Percentiles rank a stretch among this genome's conserved stretches.
Conservation (phyloP, 1,140 invertebrate genomes). For the Trichonephila clavata region DNA sequence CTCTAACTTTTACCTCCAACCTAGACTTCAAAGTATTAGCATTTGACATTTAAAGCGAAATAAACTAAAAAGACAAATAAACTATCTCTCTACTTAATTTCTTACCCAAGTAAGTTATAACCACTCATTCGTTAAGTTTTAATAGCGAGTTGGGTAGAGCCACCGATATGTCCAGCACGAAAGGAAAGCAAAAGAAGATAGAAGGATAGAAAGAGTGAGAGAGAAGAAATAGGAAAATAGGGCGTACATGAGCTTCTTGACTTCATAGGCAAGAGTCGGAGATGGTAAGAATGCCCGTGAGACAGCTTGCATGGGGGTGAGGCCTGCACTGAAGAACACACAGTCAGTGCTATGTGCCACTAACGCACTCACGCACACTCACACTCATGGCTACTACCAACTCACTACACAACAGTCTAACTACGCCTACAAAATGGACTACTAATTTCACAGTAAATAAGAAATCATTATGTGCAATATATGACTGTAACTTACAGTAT, state of each 20-base stretch:
- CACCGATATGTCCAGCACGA: background rate
- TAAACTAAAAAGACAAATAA: no score
- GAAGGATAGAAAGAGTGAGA: constrained; percentile 26
- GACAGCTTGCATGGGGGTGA: constrained; percentile 66
- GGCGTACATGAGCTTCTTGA: constrained; percentile 99
- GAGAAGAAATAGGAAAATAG: constrained; percentile 54
- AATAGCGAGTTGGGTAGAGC: background rate
- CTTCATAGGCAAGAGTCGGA: constrained; percentile 97
- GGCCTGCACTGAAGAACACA: constrained; percentile 75
- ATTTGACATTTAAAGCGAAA: no score
- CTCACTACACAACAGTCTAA: background rate
- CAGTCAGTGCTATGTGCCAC: constrained; percentile 71
- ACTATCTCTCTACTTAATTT: background rate
- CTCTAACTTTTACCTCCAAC: no score
- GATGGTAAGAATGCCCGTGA: constrained; percentile 60
- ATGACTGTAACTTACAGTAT: background rate
- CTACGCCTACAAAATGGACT: constrained; percentile 34
- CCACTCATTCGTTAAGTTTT: background rate
- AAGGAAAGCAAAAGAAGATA: constrained; percentile 48
- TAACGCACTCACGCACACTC: constrained; percentile 43
- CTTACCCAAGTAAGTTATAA: background rate
- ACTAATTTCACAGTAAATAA: background rate
- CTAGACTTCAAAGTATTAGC: no score
- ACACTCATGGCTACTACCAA: constrained; percentile 28
- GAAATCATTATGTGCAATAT: background rate